A percentile compares a stretch with the other conserved stretches of the same genome.
Evolutionary conservation across 2,888 invertebrate species (phyloP).

Genomic region (Drosophila barbarae): DNA sequence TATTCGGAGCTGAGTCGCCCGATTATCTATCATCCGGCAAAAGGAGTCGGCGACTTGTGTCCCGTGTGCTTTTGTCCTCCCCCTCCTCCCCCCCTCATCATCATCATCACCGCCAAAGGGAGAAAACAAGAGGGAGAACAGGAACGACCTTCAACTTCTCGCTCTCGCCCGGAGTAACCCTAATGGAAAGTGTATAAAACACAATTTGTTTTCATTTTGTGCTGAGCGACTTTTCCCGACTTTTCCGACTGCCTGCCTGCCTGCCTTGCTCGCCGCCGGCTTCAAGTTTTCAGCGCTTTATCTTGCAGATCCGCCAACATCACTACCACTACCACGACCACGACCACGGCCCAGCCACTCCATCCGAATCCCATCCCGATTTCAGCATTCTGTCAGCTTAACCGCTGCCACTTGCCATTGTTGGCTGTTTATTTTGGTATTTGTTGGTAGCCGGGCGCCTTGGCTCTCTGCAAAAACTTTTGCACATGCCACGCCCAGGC

Average conservation of each 20-base stretch:
- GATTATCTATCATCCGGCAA: constrained; percentile 34
- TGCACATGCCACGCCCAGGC: constrained; percentile 58
- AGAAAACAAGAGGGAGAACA: constrained; percentile 3
- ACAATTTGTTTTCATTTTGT: constrained; percentile 69
- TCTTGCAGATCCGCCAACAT: constrained; percentile 48
- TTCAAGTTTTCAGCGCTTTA: constrained; percentile 66
- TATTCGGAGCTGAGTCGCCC: constrained; percentile 30
- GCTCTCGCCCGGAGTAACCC: constrained; percentile 39
- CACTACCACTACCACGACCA: neutral
- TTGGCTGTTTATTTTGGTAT: constrained; percentile 62
- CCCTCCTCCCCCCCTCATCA: neutral
- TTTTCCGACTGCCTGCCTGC: constrained; percentile 27
- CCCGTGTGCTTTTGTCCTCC: neutral
- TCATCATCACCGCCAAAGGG: constrained; percentile 2
- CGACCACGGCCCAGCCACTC: neutral
- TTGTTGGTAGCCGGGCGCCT: constrained; percentile 15
- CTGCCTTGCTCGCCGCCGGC: constrained; percentile 42
- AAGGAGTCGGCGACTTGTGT: constrained; percentile 11
- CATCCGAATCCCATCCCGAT: constrained; percentile 17
- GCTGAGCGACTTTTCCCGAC: constrained; percentile 52
- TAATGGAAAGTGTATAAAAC: constrained; percentile 47
- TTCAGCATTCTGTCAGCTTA: constrained; percentile 62
- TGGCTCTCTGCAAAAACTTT: constrained; percentile 49
- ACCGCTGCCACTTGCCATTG: constrained; percentile 71
- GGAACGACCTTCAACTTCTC: constrained; percentile 22